Evolutionary conservation across 2,113 vertebrate species (phyloP), one percentile per base, ranked within the genome.

Genomic region (Megaptera novaeangliae): DNA sequence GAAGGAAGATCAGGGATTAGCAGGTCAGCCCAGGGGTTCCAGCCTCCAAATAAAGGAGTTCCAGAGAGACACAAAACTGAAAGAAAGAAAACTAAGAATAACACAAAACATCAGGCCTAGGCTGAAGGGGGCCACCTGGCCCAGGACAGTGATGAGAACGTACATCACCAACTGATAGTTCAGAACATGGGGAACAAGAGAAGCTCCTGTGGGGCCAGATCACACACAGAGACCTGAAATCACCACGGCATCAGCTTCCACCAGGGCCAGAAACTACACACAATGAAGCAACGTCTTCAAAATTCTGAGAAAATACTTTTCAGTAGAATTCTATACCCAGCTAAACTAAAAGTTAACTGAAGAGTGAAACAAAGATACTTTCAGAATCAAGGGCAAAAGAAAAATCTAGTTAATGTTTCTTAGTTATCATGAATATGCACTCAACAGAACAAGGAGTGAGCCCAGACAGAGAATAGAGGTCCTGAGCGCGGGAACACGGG

Each of bases 291-390:
- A 36, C 75, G 4, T 23, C 44, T 74, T 29, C 71, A 36, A 36
- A 49, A 20, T 17, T 18, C 83, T 34, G 29, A 96, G 69, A 39
- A n/a, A 46, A 31, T 27, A 2, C 36, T 4, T 78, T 11, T 64
- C 25, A 14, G 27, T 12, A 46, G 68, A 82, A 46, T 82, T 93
- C 36, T 87, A 96, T 77, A 87, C 81, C 86, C 95, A 91, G 63
- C 75, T 96, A 91, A 84, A 78, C 75, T 52, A 36, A 75, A 69
- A 75, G 57, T 64, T 66, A 75, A 41, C 59, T 4, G 23, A 23
- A 41, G 21, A 68, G 68, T 39, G 77, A 72, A 80, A n/a, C 41
- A 87, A 87, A 78, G 36, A 18, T 84, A 72, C 39, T 88, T 91
- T 82, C 52, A 63, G 68, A 82, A 68, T 44, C 49, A 71, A 68